These are phyloP conservation scores for Morone saxatilis DNA, from an alignment of 2,113 vertebrate genomes.

Conservation along the genomic window DNA sequence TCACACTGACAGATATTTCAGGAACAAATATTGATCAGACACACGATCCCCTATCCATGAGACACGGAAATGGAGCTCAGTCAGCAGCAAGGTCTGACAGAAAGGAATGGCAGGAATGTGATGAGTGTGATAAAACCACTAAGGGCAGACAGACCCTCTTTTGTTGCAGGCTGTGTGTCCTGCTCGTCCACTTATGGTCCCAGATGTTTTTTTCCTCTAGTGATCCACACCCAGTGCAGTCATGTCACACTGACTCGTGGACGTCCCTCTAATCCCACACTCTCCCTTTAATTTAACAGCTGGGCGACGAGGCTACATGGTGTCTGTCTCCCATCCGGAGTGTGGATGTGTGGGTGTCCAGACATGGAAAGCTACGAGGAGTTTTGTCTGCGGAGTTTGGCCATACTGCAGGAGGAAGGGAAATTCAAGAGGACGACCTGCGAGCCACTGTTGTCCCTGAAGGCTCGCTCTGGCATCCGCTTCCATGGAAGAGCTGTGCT, in stretches of 20 bases:
- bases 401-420: constrained; percentile 83
- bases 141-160: constrained; percentile 56
- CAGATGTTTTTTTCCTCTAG: constrained; percentile 1
- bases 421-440: constrained; percentile 62
- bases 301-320: constrained; percentile 58
- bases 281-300: constrained; percentile 45
- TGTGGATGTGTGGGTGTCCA: constrained; percentile 61
- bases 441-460: constrained; percentile 62
- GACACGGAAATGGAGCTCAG: constrained; percentile 44
- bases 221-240: constrained; percentile 35
- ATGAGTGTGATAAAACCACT: constrained; percentile 67
- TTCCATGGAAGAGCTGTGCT: constrained; percentile 90
- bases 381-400: constrained; percentile 88
- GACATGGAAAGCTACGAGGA: constrained; percentile 92
- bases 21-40: constrained; percentile 64
- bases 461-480: constrained; percentile 85
- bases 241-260: not conserved
- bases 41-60: constrained; percentile 19
- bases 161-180: constrained; percentile 55
- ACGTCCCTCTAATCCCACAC: constrained; percentile 4
- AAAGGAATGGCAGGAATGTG: constrained; percentile 76
- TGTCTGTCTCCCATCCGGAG: constrained; percentile 50
- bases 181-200: constrained; percentile 43
- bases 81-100: constrained; percentile 36
- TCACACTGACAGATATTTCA: constrained; percentile 49